Evolutionary conservation across 1,140 invertebrate genomes (phyloP).

Genomic region (Hormaphis cornu): DNA sequence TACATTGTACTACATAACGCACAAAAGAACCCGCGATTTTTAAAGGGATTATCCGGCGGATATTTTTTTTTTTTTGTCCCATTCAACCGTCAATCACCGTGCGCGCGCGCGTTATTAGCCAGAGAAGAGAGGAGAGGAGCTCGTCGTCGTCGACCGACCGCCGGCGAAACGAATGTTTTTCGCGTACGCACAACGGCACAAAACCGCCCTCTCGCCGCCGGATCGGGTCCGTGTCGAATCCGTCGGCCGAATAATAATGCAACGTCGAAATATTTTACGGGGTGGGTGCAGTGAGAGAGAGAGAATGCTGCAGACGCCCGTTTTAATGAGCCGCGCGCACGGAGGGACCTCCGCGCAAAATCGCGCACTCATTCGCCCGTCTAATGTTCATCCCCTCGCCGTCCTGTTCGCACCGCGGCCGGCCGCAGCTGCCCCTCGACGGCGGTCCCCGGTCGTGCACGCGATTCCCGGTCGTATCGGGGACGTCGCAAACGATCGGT

Average conservation of each 20-base stretch:
- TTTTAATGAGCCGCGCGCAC: slow-evolving; percentile 27
- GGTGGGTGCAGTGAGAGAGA: not conserved
- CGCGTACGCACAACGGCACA: slow-evolving; percentile 16
- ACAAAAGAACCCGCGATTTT: slow-evolving; percentile 10
- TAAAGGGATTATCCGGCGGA: slow-evolving; percentile 27
- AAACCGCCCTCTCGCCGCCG: not conserved
- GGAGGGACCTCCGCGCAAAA: not conserved
- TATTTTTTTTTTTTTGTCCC: slow-evolving; percentile 1
- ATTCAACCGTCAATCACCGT: slow-evolving; percentile 29
- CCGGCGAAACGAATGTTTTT: slow-evolving; percentile 28
- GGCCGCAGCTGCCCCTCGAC: not conserved
- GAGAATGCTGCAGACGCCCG: no score
- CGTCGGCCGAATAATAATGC: no score
- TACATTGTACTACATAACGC: no score
- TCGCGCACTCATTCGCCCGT: slow-evolving; percentile 17
- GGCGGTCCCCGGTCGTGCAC: not conserved
- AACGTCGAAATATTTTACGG: slow-evolving; percentile 13
- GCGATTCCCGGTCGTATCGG: not conserved
- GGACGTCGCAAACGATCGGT: no score
- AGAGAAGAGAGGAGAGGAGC: no score
- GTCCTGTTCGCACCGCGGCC: not conserved
- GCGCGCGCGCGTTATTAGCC: not conserved
- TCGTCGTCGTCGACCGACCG: not conserved
- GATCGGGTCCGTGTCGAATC: slow-evolving; percentile 17
- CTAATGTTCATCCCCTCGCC: not conserved